phyloP scores from a whole-genome alignment of 2,113 vertebrate genomes.

The Varanus salvator region DNA sequence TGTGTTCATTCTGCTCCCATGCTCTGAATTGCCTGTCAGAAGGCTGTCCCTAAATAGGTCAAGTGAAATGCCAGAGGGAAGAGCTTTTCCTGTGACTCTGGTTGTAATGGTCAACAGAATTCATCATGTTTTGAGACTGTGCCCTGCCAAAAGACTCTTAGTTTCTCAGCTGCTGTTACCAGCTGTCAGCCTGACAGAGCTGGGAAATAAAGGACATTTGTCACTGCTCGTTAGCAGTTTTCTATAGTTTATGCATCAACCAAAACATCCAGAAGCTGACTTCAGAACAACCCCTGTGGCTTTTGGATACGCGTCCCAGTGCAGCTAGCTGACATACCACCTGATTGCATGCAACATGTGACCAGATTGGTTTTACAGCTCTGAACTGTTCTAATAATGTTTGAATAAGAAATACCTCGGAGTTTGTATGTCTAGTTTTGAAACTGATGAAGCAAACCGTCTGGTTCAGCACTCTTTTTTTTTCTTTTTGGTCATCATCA shows the following conservation, averaged over 20 bases:
- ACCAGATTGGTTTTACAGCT: constrained; percentile 55
- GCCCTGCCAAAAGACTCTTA: background rate
- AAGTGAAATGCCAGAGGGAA: background rate
- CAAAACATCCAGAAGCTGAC: background rate
- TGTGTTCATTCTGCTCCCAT: background rate
- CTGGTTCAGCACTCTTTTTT: constrained; percentile 70
- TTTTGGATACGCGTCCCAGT: constrained; percentile 48
- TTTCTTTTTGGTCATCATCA: constrained; percentile 56
- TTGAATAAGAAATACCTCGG: constrained; percentile 64
- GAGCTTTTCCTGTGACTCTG: background rate
- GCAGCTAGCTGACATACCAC: constrained; percentile 61
- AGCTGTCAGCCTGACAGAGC: background rate
- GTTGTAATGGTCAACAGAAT: background rate
- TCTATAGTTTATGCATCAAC: background rate
- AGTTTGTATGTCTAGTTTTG: constrained; percentile 65
- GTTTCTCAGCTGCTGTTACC: background rate
- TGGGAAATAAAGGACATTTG: background rate
- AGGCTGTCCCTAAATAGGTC: background rate
- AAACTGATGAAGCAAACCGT: constrained; percentile 68
- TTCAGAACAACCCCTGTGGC: background rate
- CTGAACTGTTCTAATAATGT: constrained; percentile 58
- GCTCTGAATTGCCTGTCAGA: background rate
- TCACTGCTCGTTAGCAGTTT: background rate
- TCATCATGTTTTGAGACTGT: background rate
- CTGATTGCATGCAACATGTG: constrained; percentile 46